phyloP scores from a whole-genome alignment of 2,888 invertebrate species.

The Synergus itoensis region DNA sequence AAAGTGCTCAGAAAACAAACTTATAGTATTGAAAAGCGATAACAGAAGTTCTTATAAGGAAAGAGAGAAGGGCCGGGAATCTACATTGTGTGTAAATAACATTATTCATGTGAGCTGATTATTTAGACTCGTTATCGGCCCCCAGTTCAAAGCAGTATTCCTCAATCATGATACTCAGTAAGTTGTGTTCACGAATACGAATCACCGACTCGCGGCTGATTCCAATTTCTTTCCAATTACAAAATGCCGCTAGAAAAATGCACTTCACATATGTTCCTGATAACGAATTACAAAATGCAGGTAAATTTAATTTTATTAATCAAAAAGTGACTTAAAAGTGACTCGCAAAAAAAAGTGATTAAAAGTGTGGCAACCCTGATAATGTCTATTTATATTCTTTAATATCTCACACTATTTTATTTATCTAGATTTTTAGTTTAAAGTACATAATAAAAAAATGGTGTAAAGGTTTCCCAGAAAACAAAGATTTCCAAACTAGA shows the following conservation, averaged over 20 bases:
- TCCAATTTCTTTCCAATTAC: constrained; percentile 44
- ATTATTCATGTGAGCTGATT: constrained; percentile 54
- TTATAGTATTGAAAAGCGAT: not conserved
- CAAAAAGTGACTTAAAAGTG: too few species aligned
- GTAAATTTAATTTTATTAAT: constrained; percentile 43
- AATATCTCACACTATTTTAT: too few species aligned
- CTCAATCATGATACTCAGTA: constrained; percentile 64
- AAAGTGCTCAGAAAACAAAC: not conserved
- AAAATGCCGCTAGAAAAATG: constrained; percentile 59
- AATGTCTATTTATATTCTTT: too few species aligned
- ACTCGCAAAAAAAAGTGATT: too few species aligned
- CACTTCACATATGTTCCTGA: constrained; percentile 72
- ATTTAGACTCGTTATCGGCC: constrained; percentile 58
- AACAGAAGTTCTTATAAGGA: not conserved
- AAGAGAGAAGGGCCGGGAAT: constrained; percentile 47
- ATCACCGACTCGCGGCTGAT: constrained; percentile 39
- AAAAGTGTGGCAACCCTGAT: too few species aligned
- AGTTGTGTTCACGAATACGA: constrained; percentile 47
- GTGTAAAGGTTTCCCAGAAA: too few species aligned
- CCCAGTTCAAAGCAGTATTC: constrained; percentile 58
- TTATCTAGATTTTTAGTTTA: too few species aligned
- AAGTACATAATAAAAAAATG: too few species aligned
- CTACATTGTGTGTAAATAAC: constrained; percentile 70
- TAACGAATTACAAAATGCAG: constrained; percentile 53
- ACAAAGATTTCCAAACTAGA: too few species aligned